phyloP scores from a whole-genome alignment of 2,113 vertebrate species.

The Peromyscus californicus region DNA sequence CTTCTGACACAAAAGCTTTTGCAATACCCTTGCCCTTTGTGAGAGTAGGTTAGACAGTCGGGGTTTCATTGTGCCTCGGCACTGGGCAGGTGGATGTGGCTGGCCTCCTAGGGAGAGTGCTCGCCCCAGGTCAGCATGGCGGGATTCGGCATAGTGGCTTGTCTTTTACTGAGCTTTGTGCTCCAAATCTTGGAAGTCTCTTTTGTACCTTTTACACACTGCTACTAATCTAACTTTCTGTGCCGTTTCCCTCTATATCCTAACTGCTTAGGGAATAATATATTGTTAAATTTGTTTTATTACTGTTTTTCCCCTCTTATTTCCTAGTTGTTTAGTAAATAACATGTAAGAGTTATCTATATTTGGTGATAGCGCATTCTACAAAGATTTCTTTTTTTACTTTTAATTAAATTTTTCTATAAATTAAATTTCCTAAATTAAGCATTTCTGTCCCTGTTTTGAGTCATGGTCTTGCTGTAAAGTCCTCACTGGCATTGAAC shows the following conservation, averaged over 20 bases:
- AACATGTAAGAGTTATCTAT: neutral
- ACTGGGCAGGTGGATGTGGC: neutral
- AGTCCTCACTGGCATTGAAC: neutral
- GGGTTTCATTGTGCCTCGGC: neutral
- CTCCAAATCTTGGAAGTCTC: neutral
- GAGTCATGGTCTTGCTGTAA: neutral
- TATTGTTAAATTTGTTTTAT: neutral
- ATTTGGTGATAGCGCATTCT: neutral
- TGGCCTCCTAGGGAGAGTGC: neutral
- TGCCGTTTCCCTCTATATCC: neutral
- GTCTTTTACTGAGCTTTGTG: slow-evolving; percentile 2
- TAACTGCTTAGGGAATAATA: neutral
- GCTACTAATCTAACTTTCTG: neutral
- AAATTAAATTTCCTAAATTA: neutral
- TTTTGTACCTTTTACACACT: neutral
- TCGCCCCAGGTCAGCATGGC: neutral
- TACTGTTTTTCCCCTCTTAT: neutral
- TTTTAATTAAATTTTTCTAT: neutral
- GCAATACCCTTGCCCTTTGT: neutral
- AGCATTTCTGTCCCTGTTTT: neutral
- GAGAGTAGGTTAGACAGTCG: neutral
- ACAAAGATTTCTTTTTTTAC: neutral
- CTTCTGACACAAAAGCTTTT: neutral
- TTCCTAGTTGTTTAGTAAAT: neutral
- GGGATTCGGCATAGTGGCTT: neutral